Base-by-base conservation (phyloP, 2,113 vertebrate species). In the Carollia perspicillata region DNA sequence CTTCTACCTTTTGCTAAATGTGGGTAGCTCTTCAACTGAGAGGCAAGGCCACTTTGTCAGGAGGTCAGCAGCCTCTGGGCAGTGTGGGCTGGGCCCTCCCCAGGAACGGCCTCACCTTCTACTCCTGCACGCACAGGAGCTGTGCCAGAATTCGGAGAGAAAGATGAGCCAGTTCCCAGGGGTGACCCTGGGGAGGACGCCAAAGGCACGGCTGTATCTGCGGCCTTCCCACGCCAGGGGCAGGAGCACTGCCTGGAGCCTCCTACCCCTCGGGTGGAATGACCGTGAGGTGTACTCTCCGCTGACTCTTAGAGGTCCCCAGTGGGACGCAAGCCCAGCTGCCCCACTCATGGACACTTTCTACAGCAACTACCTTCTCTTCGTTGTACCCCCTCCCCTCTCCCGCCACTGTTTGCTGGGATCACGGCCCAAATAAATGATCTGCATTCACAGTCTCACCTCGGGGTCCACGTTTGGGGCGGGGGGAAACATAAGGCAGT, bases 81-180 rank as follows among this genome's bases (percentile, higher is more conserved):
- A 66, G 83, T 22, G 30, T 72, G 69, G 63, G n/a, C 28, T 16
- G 10, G 13, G 44, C 6, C 20, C 44, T 84, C 14, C 17, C 30
- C 4, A 44, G 4, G 30, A 22, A 8, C 13, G 16, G 30, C n/a
- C 65, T n/a, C 6, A 3, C 16, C 0, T 2, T 55, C 30, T n/a
- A 5, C 60, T 60, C 33, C 63, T 53, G 2, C 4, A 16, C 14
- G 9, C 35, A 51, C 12, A 69, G 44, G 33, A 55, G 30, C 37
- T 58, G 35, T 44, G 20, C 79, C 84, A 87, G 69, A 92, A 90
- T 60, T 74, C 75, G 75, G 58, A 69, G 33, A 91, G 42, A 35
- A 85, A 72, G 84, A 40, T 68, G 74, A 84, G 49, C 53, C 69
- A 86, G 74, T 40, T 90, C n/a, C 93, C 69, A 60, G 51, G 3